Base-by-base conservation (phyloP, 2,113 vertebrate species). In the Chloropsis hardwickii region DNA sequence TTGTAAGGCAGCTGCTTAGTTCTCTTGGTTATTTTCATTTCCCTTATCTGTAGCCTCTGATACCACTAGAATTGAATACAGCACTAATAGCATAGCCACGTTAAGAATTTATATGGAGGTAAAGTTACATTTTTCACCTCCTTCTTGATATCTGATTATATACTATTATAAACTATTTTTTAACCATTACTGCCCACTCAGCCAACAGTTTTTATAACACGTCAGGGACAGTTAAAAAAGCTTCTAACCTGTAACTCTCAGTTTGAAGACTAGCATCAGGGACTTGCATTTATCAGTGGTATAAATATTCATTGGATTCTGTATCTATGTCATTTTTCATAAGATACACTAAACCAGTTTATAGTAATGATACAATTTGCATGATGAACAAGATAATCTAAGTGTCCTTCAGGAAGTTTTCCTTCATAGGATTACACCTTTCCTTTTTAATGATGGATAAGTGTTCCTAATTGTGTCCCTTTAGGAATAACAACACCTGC, bases 21-120 rank as follows among this genome's bases (percentile, higher is more conserved):
- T 66, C 37, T 21, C 37, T 56, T 71, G 37, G 7, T 57, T 77
- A 51, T 51, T 84, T 84, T 76, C 7, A 57, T 71, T 80, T 70
- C 14, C 16, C 4, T 65, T 81, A 35, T 56, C 61, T 50, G 8
- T 20, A 51, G 29, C 37, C 11, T 81, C 37, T 76, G 57, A 91
- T n/a, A 6, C 14, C 21, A 12, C 14, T n/a, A 77, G 33, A 89
- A 66, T 5, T 50, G 16, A 60, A 73, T 31, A 47, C 12, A 42
- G 2, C 21, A 70, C 14, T 71, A 22, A 12, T 11, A 64, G 10
- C 10, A 9, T 24, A n/a, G 12, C 23, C 20, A 28, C 0, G 0
- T 42, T 47, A 28, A 48, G 51, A 29, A 40, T 61, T 51, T 76
- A 35, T 12, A 24, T 3, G 18, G 29, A 74, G 20, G 5, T 50